Conservation (phyloP, 2,888 invertebrate genomes). For the Phengaris alcon region DNA sequence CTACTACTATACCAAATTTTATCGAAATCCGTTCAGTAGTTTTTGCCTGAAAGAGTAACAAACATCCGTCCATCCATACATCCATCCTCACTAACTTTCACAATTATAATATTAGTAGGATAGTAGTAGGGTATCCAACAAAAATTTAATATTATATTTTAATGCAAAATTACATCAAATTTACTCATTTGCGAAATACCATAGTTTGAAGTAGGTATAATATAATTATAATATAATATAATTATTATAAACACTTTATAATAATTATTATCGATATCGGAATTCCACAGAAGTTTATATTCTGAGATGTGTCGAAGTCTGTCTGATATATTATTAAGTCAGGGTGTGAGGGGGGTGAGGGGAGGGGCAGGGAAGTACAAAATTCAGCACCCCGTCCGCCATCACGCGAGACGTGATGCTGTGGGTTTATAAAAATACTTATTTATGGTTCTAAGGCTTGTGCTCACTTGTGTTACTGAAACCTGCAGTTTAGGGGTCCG, state of each 20-base stretch:
- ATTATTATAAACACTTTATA: background rate
- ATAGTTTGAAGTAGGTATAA: no score
- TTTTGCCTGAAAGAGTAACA: no score
- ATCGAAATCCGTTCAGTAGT: no score
- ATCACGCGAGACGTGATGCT: conserved; percentile 51
- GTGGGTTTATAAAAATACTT: conserved; percentile 55
- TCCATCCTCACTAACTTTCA: no score
- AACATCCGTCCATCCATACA: no score
- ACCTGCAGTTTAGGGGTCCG: background rate
- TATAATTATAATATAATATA: no score
- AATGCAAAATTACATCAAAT: no score
- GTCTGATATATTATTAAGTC: conserved; percentile 68
- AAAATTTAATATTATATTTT: no score
- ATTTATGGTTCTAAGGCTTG: conserved; percentile 45
- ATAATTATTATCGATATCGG: conserved; percentile 5
- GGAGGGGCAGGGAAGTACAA: conserved; percentile 56
- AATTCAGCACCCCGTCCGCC: conserved; percentile 57
- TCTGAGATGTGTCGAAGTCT: conserved; percentile 68
- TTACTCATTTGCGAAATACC: no score
- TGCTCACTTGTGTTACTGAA: background rate
- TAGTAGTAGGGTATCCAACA: no score
- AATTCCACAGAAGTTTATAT: conserved; percentile 38
- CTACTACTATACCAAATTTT: no score
- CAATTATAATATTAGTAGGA: no score
- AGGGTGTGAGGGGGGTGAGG: conserved; percentile 45